These are phyloP conservation scores for Corvus cornix DNA, from an alignment of 2,113 vertebrate genomes.

Conservation along the genomic window DNA sequence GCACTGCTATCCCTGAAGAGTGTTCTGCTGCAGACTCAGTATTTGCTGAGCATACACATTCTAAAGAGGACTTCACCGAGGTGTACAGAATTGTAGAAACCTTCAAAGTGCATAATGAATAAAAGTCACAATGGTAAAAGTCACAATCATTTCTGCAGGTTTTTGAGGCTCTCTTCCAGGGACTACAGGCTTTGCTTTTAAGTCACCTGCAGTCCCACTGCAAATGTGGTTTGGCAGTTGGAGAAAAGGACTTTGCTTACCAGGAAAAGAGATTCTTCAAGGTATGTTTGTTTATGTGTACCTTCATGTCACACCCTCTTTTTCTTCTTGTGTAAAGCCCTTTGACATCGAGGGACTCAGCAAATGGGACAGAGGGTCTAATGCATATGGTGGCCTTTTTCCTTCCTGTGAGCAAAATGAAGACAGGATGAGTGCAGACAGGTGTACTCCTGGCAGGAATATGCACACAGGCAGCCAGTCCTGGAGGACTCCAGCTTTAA, in stretches of 20 bases:
- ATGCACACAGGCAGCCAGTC: not conserved
- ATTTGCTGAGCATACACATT: not conserved
- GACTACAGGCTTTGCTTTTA: not conserved
- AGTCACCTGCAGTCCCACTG: not conserved
- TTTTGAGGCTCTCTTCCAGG: not conserved
- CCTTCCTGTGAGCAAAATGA: not conserved
- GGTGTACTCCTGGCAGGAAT: not conserved
- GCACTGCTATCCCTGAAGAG: not conserved
- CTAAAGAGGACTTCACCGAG: not conserved
- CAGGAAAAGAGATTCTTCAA: not conserved
- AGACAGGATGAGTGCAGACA: not conserved
- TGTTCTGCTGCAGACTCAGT: not conserved
- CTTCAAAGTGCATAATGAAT: not conserved
- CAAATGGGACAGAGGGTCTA: not conserved
- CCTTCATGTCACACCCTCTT: not conserved
- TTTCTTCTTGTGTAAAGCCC: not conserved
- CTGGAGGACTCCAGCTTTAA: not conserved
- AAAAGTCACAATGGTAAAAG: not conserved
- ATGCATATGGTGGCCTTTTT: not conserved
- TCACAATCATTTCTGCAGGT: not conserved
- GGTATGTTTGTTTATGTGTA: not conserved
- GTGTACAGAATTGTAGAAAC: not conserved
- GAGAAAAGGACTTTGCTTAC: slow-evolving; percentile 4
- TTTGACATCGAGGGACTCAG: not conserved
- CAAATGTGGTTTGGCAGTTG: not conserved